Conservation (phyloP, 2,797 vertebrate species). For the Myiotriccus ornatus region DNA sequence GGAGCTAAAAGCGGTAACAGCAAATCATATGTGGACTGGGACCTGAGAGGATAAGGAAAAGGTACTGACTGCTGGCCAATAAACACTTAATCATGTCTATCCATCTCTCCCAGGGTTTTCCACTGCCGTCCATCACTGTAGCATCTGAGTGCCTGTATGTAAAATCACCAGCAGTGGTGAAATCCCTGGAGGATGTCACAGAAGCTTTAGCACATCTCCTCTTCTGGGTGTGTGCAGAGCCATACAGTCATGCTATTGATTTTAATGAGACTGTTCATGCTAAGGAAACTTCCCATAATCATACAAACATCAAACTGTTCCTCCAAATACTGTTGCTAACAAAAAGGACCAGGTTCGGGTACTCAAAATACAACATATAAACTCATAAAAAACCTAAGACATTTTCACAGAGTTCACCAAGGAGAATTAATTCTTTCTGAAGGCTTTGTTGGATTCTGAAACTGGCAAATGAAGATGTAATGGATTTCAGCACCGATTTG, state of each 20-base stretch:
- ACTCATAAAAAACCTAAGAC: neutral
- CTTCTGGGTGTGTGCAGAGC: neutral
- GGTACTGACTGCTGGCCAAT: slow-evolving; percentile 37
- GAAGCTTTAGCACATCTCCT: neutral
- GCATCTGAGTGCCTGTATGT: neutral
- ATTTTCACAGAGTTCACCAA: neutral
- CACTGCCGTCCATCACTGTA: slow-evolving; percentile 7
- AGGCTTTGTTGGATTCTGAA: neutral
- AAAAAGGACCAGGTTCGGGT: neutral
- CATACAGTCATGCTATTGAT: neutral
- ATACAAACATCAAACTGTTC: neutral
- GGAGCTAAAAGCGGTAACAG: slow-evolving; percentile 39
- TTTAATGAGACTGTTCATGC: neutral
- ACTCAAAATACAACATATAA: neutral
- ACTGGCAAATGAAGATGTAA: neutral
- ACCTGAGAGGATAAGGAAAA: slow-evolving; percentile 35
- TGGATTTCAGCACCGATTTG: neutral
- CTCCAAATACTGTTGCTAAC: neutral
- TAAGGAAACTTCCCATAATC: neutral
- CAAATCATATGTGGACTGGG: slow-evolving; percentile 40
- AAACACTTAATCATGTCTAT: slow-evolving; percentile 57
- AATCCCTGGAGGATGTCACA: neutral
- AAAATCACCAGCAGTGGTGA: slow-evolving; percentile 41
- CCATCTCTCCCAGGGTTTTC: slow-evolving; percentile 41
- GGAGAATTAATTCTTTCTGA: neutral